phyloP scores from a whole-genome alignment of 2,113 vertebrate genomes.

The Ailurus styani region DNA sequence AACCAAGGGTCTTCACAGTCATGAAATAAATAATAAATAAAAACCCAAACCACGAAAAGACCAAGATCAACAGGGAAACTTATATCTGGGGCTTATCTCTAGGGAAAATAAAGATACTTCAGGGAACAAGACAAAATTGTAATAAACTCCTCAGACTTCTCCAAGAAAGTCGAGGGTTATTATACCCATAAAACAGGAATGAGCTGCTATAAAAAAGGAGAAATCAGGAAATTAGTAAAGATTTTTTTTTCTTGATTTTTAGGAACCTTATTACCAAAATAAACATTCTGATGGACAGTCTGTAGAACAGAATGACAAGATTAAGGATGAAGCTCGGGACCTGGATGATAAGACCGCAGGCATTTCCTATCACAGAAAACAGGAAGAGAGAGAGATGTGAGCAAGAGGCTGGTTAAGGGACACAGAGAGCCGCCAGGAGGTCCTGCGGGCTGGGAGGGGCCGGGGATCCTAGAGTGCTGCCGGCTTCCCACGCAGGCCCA shows the following conservation, averaged over 20 bases:
- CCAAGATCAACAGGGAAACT: background rate
- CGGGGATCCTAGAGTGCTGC: background rate
- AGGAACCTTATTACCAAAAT: background rate
- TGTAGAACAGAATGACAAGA: background rate
- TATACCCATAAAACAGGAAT: background rate
- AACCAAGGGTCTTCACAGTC: background rate
- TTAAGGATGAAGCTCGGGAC: background rate
- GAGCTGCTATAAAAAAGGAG: background rate
- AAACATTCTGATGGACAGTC: background rate
- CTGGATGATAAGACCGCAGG: background rate
- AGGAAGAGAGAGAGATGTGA: background rate
- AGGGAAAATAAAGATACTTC: background rate
- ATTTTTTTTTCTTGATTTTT: background rate
- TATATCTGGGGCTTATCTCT: background rate
- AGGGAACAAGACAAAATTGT: background rate
- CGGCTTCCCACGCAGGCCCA: background rate
- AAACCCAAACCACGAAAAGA: background rate
- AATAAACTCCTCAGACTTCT: background rate
- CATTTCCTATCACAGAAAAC: background rate
- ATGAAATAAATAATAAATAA: background rate
- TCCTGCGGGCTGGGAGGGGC: background rate
- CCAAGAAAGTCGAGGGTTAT: background rate
- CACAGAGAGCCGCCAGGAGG: background rate
- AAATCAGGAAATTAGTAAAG: background rate
- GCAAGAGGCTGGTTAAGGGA: background rate